Evolutionary conservation across 1,140 invertebrate species (phyloP), one percentile per base, ranked within the genome.

Genomic region (Lepidurus apus): DNA sequence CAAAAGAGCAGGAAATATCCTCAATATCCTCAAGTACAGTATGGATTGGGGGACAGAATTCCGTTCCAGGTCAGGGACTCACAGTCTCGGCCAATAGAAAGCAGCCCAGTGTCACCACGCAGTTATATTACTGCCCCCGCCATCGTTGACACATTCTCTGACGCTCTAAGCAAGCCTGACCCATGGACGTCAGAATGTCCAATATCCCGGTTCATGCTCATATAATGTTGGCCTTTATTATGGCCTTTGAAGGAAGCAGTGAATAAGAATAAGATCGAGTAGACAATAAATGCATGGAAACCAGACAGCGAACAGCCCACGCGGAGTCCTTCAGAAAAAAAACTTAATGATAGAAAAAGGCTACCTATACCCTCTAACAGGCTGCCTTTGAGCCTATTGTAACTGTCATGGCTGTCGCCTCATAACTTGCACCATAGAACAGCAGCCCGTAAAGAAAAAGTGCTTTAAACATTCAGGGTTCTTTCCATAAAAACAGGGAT

Each of bases 401-500:
- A 65, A 21, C 17, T 65, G 53, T 65, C 13, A 8, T 13, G 21
- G n/a, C 53, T 13, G 17, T 65, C 17, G 17, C 13, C 53, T n/a
- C 21, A 7, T 17, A 65, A 13, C 6, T 13, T 65, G 53, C 8
- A 13, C 53, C 13, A 65, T 65, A n/a, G 34, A 34, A 34, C 34
- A 4, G 17, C 21, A n/a, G 8, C 53, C 53, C 6, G 53, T 65
- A 65, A 65, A 47, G 45, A 17, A 65, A 65, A 65, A 65, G n/a
- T n/a, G 17, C 7, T 65, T 65, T n/a, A 65, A 65, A 21, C 13
- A 65, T 17, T 17, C 45, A 47, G 17, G 6, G 53, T 65, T 21
- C 13, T 65, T 65, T 65, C 5, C 53, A 65, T 65, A 65, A 65
- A 65, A 65, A 21, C 53, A 65, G 53, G 53, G 53, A 21, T 65